phyloP scores from a whole-genome alignment of 1,140 invertebrate species.

The Heliconius eleuchia region DNA sequence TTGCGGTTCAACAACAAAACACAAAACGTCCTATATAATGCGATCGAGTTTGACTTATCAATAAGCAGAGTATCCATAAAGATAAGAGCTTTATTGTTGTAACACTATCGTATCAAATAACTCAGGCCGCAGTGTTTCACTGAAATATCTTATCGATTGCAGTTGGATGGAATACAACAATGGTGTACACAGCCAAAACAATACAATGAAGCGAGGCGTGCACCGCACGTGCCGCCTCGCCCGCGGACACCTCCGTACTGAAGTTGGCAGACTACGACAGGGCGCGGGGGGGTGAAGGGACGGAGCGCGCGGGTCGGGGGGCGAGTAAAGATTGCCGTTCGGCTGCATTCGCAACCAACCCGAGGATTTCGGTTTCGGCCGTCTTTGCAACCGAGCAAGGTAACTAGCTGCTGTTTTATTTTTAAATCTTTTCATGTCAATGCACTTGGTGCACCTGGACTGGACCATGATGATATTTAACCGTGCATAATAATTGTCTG shows the following conservation, averaged over 20 bases:
- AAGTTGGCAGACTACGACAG: background rate
- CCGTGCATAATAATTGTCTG: constrained; percentile 20
- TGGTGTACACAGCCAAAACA: constrained; percentile 72
- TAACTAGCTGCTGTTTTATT: constrained; percentile 53
- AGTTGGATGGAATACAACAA: constrained; percentile 74
- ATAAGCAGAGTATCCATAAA: constrained; percentile 61
- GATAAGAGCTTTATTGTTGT: constrained; percentile 61
- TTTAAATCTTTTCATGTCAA: constrained; percentile 44
- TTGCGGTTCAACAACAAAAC: constrained; percentile 66
- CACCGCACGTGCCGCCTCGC: constrained; percentile 77
- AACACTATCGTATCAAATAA: constrained; percentile 51
- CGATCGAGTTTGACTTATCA: constrained; percentile 76
- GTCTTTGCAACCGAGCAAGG: constrained; percentile 52
- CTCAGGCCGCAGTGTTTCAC: constrained; percentile 60
- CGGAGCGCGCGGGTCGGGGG: constrained; percentile 34
- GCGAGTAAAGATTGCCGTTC: constrained; percentile 63
- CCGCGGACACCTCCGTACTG: constrained; percentile 73
- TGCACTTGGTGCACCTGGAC: constrained; percentile 29
- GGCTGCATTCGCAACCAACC: constrained; percentile 62
- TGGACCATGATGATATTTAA: constrained; percentile 26
- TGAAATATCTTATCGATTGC: constrained; percentile 69
- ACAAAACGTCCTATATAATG: constrained; percentile 64
- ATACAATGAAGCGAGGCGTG: constrained; percentile 71
- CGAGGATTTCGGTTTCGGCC: constrained; percentile 58
- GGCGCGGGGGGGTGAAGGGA: background rate